These are phyloP conservation scores for Spodoptera litura DNA, from an alignment of 1,140 invertebrate species.

Conservation along the genomic window DNA sequence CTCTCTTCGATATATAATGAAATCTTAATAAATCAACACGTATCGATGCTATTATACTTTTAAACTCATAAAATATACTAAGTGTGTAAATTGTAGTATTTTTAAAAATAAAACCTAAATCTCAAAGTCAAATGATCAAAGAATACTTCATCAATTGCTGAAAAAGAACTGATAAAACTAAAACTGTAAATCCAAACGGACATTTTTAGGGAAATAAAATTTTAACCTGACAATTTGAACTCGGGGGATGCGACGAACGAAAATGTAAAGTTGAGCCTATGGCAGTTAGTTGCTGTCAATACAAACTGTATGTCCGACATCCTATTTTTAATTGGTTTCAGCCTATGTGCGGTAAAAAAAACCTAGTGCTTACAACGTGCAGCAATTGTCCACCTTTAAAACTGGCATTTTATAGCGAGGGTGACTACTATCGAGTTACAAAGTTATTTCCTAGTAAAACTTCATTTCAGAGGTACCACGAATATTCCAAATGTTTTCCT, in stretches of 20 bases:
- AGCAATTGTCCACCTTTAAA: constrained; percentile 23
- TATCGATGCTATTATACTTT: too few relatives aligned
- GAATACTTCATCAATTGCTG: neutral
- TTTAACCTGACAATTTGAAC: neutral
- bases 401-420: constrained; percentile 8
- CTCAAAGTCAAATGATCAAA: too few relatives aligned
- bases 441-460: neutral
- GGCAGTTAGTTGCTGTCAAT: constrained; percentile 34
- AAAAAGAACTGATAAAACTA: neutral
- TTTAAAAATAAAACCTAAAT: too few relatives aligned
- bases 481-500: neutral
- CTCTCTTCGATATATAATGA: too few relatives aligned
- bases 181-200: neutral
- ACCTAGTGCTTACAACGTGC: constrained; percentile 24
- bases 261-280: constrained; percentile 22
- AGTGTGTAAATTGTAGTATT: too few relatives aligned
- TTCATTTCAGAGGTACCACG: neutral
- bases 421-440: neutral
- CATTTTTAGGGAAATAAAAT: neutral
- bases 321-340: constrained; percentile 31
- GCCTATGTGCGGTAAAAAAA: constrained; percentile 1
- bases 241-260: constrained; percentile 3
- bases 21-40: too few relatives aligned
- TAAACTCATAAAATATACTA: too few relatives aligned
- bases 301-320: constrained; percentile 22